Conservation (phyloP, 64 coral and sea anemone genomes). For the Porites lutea region DNA sequence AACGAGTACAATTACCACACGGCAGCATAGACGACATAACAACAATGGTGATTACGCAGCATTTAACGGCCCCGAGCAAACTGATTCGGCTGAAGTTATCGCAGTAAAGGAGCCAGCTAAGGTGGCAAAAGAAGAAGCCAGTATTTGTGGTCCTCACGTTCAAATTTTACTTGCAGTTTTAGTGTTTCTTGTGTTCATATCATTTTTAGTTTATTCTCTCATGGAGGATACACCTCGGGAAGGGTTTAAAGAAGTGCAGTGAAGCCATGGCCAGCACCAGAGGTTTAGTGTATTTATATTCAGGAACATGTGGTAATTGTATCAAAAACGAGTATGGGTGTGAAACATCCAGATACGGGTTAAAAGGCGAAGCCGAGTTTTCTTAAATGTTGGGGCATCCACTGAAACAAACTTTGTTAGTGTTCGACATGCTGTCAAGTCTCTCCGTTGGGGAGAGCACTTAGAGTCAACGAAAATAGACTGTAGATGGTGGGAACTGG, state of each 20-base stretch:
- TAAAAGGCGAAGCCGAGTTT: no score
- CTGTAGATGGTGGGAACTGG: no score
- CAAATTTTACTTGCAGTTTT: conserved; percentile 30
- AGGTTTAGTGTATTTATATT: no score
- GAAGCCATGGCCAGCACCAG: no score
- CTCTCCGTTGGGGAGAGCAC: no score
- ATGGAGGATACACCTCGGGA: background rate
- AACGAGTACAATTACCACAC: background rate
- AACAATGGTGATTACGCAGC: background rate
- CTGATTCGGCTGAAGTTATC: background rate
- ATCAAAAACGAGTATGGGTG: no score
- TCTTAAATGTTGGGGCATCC: no score
- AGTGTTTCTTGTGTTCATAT: conserved; percentile 19
- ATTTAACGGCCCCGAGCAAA: background rate
- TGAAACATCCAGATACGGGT: no score
- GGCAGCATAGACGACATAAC: background rate
- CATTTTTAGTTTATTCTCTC: conserved; percentile 19
- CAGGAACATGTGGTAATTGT: no score
- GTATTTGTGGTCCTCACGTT: conserved; percentile 17
- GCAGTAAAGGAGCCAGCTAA: background rate
- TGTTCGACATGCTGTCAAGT: no score
- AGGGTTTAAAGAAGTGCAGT: background rate
- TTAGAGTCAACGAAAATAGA: no score
- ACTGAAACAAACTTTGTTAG: no score
- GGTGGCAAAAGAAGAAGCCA: background rate